Evolutionary conservation across 1,140 invertebrate species (phyloP).

Genomic region (Lepidurus apus): DNA sequence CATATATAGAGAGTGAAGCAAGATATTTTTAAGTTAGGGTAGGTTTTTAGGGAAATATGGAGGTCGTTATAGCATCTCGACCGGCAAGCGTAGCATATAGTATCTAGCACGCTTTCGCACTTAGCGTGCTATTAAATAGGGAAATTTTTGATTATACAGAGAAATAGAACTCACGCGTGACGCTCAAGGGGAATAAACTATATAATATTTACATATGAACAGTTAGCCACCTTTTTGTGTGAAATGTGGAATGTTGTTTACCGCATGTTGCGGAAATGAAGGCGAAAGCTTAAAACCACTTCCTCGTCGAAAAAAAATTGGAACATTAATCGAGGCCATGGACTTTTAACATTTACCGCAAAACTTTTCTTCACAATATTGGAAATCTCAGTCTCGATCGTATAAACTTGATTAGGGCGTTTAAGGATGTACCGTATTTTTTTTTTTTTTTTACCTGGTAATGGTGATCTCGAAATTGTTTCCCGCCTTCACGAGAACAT

Average conservation of each 20-base stretch:
- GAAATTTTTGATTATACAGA: neutral
- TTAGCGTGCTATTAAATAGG: neutral
- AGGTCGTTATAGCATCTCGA: neutral
- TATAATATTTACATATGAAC: neutral
- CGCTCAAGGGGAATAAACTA: neutral
- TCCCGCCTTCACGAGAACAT: slow-evolving; percentile 79
- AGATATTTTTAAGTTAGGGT: neutral
- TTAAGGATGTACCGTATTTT: neutral
- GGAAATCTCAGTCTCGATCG: too few relatives aligned
- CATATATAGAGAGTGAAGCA: neutral
- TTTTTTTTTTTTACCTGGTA: slow-evolving; percentile 64
- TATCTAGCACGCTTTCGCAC: neutral
- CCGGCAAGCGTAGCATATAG: neutral
- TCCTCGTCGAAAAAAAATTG: neutral
- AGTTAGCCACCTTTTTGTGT: neutral
- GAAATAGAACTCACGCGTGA: too few relatives aligned
- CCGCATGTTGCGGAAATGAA: slow-evolving; percentile 17
- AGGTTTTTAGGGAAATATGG: neutral
- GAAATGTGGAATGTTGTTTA: neutral
- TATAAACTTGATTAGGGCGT: neutral
- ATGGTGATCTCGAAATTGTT: slow-evolving; percentile 81
- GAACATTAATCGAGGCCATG: too few relatives aligned
- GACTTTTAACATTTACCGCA: too few relatives aligned
- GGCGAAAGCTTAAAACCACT: neutral
- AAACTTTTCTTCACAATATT: too few relatives aligned